phyloP scores from a whole-genome alignment of 2,113 vertebrate genomes.

The Rhinichthys klamathensis region DNA sequence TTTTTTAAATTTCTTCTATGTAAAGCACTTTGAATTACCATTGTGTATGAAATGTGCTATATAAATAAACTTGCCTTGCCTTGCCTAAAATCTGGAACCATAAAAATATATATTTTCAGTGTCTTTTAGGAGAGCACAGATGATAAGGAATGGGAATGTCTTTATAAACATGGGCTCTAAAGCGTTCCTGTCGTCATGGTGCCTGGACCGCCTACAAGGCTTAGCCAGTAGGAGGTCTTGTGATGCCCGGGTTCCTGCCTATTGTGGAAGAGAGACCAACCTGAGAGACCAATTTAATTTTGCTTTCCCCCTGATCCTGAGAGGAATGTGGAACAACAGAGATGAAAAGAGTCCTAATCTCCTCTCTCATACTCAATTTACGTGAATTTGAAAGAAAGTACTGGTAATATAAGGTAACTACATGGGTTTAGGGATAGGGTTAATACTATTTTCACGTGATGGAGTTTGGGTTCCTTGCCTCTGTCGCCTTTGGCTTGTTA shows the following conservation, averaged over 20 bases:
- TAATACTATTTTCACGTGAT: too few relatives aligned
- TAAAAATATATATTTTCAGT: background rate
- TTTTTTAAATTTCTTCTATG: too few relatives aligned
- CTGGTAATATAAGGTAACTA: too few relatives aligned
- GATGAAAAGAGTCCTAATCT: slow-evolving; percentile 77
- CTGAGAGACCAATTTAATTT: slow-evolving; percentile 73
- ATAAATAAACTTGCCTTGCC: too few relatives aligned
- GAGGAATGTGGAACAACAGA: slow-evolving; percentile 73
- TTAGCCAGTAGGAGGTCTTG: slow-evolving; percentile 67
- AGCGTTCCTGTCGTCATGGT: slow-evolving; percentile 58
- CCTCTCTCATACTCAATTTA: slow-evolving; percentile 50
- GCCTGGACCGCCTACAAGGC: slow-evolving; percentile 62
- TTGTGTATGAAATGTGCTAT: too few relatives aligned
- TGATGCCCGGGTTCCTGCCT: slow-evolving; percentile 71
- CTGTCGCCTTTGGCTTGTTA: too few relatives aligned
- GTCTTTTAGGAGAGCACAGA: slow-evolving; percentile 34
- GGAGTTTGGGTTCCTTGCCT: too few relatives aligned
- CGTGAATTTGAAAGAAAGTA: slow-evolving; percentile 28
- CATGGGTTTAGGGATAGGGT: too few relatives aligned
- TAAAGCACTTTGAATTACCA: too few relatives aligned
- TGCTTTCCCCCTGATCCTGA: slow-evolving; percentile 76
- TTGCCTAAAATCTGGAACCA: background rate
- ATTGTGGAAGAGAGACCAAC: slow-evolving; percentile 63
- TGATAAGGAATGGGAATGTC: slow-evolving; percentile 61
- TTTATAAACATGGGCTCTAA: slow-evolving; percentile 51